Base-by-base conservation (phyloP, 2,888 invertebrate species). In the Choristoneura rosaceana region DNA sequence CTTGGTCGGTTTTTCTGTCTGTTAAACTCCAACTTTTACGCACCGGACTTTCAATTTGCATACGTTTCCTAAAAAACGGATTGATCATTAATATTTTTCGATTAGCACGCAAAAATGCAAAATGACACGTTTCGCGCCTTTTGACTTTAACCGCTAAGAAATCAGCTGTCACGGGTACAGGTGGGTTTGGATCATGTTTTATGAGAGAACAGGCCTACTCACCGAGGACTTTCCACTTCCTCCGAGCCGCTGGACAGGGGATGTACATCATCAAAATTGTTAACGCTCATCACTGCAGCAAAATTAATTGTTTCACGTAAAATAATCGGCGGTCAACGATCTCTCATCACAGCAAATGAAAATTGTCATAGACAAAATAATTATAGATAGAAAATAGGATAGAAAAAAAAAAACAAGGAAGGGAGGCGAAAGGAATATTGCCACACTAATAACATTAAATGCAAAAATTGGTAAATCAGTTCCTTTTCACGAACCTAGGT, bases 1-100 rank as follows among this genome's bases (percentile, higher is more conserved):
- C 93, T 76, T 89, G 87, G 82, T 94, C 93, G 0, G 93, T 89
- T 76, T 84, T 90, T 61, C 89, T 84, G 76, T 93, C 94, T 83
- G 92, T 92, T 69, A 94, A 81, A 83, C 93, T 93, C 94, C 94
- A 94, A 74, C 92, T 87, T 82, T 90, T 92, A 5, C 90, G 88
- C 2, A 83, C 76, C 0, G 87, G 80, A 76, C 81, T 87, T 52
- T 92, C 92, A 70, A 85, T 74, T 66, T 87, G 86, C 82, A 87
- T 80, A 61, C 85, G 85, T 83, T 94, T 94, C 85, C 94, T 94
- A 77, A 81, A 84, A 81, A 80, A 76, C 82, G 76, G 82, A 75
- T 73, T 71, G 63, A 71, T 73, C 77, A 58, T 69, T 62, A 77
- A 61, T 76, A 65, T 62, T 64, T 70, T 69, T 15, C 59, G 34